Base-by-base conservation (phyloP, 1,140 invertebrate species). In the Nebria ingens region DNA sequence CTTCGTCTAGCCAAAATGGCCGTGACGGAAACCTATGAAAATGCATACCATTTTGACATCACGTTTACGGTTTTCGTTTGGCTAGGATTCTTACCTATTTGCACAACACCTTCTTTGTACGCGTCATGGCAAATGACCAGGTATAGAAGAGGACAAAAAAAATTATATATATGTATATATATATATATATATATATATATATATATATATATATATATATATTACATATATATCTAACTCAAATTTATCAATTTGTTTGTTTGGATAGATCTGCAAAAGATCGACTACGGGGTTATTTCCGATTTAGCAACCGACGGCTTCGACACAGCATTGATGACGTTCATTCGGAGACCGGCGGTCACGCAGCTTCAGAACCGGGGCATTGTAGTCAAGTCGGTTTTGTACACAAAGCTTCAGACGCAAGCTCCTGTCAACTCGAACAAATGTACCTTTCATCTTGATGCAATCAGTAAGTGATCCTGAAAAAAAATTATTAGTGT, bases 41-140 rank as follows among this genome's bases (percentile, higher is more conserved):
- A 86, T 63, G 76, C 71, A 17, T 76, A 75, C 19, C 78, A 82
- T 62, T 83, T 86, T 54, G 85, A 87, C 62, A 76, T 86, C 17
- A 81, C 77, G 1, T 88, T 81, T 64, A 74, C 80, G 21, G 76
- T 80, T 57, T 83, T 86, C 58, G 79, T 86, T 3, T 87, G 83
- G 82, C 68, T 86, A 22, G 83, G 81, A 1, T 86, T 86, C 58
- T 63, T 85, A 25, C 83, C 84, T 22, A 83, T 81, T 0, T 78
- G 82, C 51, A 77, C 77, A 4, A 85, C 81, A 17, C 84, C 85
- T 0, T 67, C 76, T 34, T 66, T 86, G 19, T 86, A 82, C 64
- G 76, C 76, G 13, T 76, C 76, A 1, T 85, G 83, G 78, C 74
- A 79, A 52, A 77, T 85, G 71, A 82, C 77, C 58, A 77, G 79